Percentiles rank a stretch among this genome's conserved stretches.
These are phyloP conservation scores for Noctilio leporinus DNA, from an alignment of 2,113 vertebrate genomes.

Conservation along the genomic window DNA sequence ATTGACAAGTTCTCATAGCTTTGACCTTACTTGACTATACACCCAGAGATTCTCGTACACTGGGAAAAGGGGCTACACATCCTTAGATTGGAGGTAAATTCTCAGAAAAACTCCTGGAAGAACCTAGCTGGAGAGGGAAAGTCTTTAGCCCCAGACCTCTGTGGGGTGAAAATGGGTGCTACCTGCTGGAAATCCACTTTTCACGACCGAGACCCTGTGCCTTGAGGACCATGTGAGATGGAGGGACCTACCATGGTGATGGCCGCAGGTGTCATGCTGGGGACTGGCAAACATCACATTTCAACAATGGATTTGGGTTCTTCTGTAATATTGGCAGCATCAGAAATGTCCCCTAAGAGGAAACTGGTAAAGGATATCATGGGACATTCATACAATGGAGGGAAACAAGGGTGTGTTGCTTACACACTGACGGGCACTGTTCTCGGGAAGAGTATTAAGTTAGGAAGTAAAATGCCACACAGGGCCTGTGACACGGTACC, in stretches of 20 bases:
- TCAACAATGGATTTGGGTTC: neutral
- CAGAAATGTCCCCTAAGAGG: neutral
- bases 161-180: too few relatives aligned
- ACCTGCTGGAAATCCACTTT: neutral
- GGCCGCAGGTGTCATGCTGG: neutral
- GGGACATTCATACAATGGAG: neutral
- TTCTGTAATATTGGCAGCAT: neutral
- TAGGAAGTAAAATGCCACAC: neutral
- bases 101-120: neutral
- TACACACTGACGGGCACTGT: fast-evolving
- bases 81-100: neutral
- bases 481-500: fast-evolving
- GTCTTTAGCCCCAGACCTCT: neutral
- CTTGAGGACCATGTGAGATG: fast-evolving
- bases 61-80: neutral
- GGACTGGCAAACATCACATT: fast-evolving
- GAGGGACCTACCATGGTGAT: fast-evolving
- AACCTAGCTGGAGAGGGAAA: neutral
- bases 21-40: too few relatives aligned
- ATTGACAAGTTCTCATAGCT: too few relatives aligned
- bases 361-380: neutral
- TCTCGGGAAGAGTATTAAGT: neutral
- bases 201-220: fast-evolving
- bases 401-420: too few relatives aligned
- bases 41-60: fast-evolving